Evolutionary conservation across 2,888 invertebrate genomes (phyloP), one percentile per base, ranked within the genome.

Genomic region (Tineola bisselliella): DNA sequence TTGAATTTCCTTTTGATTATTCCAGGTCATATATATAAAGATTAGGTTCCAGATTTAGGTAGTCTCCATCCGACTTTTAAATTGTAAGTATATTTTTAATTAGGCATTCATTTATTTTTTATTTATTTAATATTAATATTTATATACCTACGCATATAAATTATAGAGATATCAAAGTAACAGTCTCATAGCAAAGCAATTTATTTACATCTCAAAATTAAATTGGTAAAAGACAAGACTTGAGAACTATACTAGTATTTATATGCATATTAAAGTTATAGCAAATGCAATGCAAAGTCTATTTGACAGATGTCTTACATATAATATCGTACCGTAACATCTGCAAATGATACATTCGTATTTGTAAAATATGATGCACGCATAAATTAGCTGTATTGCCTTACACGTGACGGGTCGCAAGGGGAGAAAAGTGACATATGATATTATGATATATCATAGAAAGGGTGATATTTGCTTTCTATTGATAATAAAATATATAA

Each of bases 391-490:
- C 30, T 17, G 44, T 15, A 61, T 52, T 61, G 11, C 44, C 38
- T 31, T 8, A 17, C 33, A 33, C 61, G 61, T 61, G 61, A 52
- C 54, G 54, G 61, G 61, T 61, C 61, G 33, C 33, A 52, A 17
- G 60, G 25, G 18, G 19, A 13, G 48, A 19, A 31, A 18, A 19
- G 25, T 56, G 56, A 58, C 58, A 33, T 58, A 8, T 58, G 8
- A 58, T 15, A 58, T 25, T 25, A 48, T 25, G 54, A 48, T 38
- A 38, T 38, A 38, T 38, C 38, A 12, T 10, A 38, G 48, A 48
- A 48, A 17, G 38, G 38, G 38, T 38, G 48, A 48, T 48, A n/a
- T 17, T 10, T 17, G 15, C 48, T 48, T 48, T 48, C 48, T 48
- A 48, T 48, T 43, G 43, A 43, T 43, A 43, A 38, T 38, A 38